phyloP scores from a whole-genome alignment of 92 coral and sea anemone genomes.

The Plumapathes pennacea region DNA sequence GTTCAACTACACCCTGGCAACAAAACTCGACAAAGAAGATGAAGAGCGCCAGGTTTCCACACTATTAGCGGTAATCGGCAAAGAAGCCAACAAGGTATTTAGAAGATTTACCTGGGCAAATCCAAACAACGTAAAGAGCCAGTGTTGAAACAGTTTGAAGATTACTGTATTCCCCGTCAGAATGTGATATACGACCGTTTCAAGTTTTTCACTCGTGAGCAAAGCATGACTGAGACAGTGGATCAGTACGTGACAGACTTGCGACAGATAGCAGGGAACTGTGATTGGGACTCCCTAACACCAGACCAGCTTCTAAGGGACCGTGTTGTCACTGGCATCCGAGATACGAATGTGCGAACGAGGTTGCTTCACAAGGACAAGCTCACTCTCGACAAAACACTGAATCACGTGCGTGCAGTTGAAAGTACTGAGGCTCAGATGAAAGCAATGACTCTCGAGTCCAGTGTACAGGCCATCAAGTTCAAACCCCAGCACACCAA shows the following conservation, averaged over 20 bases:
- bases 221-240: constrained; percentile 25
- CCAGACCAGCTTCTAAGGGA: constrained; percentile 46
- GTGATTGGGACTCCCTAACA: constrained; percentile 35
- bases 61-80: constrained; percentile 29
- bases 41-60: constrained; percentile 35
- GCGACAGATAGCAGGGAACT: constrained; percentile 39
- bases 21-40: constrained; percentile 35
- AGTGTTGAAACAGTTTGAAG: constrained; percentile 34
- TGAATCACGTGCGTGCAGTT: constrained; percentile 27
- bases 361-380: constrained; percentile 34
- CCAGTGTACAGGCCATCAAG: too few species aligned
- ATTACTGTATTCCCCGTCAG: constrained; percentile 50
- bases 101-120: constrained; percentile 13
- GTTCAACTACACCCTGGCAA: constrained; percentile 22
- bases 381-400: constrained; percentile 24
- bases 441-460: constrained; percentile 11
- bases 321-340: constrained; percentile 34
- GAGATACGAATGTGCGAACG: constrained; percentile 38
- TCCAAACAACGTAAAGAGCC: constrained; percentile 21
- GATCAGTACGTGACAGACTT: constrained; percentile 45
- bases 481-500: too few species aligned
- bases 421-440: constrained; percentile 35
- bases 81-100: constrained; percentile 36
- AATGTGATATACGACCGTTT: constrained; percentile 39
- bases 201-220: constrained; percentile 30